A percentile compares a stretch with the other conserved stretches of the same genome.
These are phyloP conservation scores for Helicoverpa assulta DNA, from an alignment of 2,888 invertebrate species.

Conservation along the genomic window DNA sequence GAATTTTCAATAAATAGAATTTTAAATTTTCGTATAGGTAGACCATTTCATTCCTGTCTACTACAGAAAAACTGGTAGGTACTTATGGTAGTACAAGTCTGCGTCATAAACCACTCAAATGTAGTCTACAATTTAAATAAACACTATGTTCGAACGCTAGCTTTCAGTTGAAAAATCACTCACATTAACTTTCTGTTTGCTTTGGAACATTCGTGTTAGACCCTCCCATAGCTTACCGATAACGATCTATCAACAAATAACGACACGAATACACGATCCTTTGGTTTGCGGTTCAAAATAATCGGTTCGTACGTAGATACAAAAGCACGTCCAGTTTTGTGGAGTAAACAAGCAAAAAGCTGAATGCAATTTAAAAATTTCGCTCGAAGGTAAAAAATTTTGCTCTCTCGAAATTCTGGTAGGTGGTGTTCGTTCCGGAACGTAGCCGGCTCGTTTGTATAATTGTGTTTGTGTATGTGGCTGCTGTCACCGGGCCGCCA, in stretches of 20 bases:
- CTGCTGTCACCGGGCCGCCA: constrained; percentile 55
- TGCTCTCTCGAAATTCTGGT: constrained; percentile 39
- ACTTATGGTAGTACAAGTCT: too few species aligned
- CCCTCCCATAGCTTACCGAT: not conserved
- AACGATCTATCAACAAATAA: constrained; percentile 24
- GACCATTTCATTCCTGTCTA: too few species aligned
- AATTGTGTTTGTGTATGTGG: constrained; percentile 67
- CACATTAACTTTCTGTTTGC: not conserved
- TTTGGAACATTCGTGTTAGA: not conserved
- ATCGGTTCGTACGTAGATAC: constrained; percentile 11
- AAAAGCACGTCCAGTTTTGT: constrained; percentile 36
- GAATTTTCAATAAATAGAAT: too few species aligned
- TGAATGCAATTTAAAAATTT: constrained; percentile 48
- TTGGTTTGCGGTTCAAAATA: constrained; percentile 19
- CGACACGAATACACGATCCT: constrained; percentile 6
- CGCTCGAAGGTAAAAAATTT: constrained; percentile 40
- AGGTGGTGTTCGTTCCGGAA: constrained; percentile 42
- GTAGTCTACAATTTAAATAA: too few species aligned
- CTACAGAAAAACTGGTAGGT: too few species aligned
- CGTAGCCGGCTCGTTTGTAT: constrained; percentile 65
- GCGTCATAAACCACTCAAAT: too few species aligned
- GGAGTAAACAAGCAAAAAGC: constrained; percentile 46
- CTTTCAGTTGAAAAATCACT: too few species aligned
- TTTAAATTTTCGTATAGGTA: too few species aligned
- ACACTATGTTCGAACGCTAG: too few species aligned